phyloP scores from a whole-genome alignment of 2,113 vertebrate species.

The Eudyptes chrysolophus region DNA sequence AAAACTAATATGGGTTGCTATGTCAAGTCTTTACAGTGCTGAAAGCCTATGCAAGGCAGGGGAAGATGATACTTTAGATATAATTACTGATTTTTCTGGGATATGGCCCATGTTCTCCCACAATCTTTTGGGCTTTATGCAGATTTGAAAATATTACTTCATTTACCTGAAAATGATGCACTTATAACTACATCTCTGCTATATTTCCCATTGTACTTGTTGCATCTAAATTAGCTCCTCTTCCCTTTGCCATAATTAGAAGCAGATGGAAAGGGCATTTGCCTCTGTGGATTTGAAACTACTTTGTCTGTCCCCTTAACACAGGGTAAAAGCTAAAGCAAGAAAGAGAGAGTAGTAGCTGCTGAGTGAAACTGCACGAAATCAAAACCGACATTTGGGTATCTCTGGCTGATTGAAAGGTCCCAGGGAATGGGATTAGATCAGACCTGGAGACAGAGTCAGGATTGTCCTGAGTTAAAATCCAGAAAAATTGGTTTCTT shows the following conservation, averaged over 20 bases:
- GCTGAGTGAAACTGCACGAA: not conserved
- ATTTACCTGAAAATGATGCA: not conserved
- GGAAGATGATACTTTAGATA: not conserved
- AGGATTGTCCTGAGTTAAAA: not conserved
- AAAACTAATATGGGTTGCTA: not conserved
- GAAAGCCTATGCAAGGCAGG: not conserved
- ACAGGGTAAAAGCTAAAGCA: not conserved
- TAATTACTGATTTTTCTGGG: not conserved
- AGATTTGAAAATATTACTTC: not conserved
- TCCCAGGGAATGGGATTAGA: not conserved
- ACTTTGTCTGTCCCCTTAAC: not conserved
- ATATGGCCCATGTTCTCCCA: not conserved
- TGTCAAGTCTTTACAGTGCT: not conserved
- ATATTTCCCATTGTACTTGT: not conserved
- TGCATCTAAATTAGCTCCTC: not conserved
- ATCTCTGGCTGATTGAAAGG: not conserved
- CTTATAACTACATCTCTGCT: not conserved
- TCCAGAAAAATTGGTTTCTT: not conserved
- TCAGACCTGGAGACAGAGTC: not conserved
- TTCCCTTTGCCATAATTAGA: not conserved
- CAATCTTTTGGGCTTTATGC: not conserved
- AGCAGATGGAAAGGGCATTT: not conserved
- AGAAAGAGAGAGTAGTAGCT: not conserved
- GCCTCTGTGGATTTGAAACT: slow-evolving; percentile 8
- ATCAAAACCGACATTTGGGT: not conserved